phyloP scores from a whole-genome alignment of 53 echinoderm and acorn worm genomes.

The Luidia sarsii region DNA sequence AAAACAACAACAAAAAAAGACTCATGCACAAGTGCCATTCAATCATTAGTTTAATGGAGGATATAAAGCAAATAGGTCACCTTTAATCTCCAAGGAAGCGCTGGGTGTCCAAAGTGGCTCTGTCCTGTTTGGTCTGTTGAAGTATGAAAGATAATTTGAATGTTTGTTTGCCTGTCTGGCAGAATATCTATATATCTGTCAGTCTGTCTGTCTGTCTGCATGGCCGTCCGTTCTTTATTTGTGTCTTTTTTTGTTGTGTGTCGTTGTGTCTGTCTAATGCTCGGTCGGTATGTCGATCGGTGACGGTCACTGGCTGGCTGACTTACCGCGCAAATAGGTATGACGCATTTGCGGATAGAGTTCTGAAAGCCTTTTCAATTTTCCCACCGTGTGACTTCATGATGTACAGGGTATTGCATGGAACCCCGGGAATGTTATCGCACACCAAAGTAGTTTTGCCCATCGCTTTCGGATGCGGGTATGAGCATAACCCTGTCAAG shows the following conservation, averaged over 20 bases:
- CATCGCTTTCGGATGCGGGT: conserved; percentile 18
- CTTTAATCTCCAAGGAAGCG: conserved; percentile 1
- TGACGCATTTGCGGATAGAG: not conserved
- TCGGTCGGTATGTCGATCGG: too few species aligned
- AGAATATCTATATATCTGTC: not conserved
- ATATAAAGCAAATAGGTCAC: too few species aligned
- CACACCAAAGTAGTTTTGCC: conserved; percentile 4
- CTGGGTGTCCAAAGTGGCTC: not conserved
- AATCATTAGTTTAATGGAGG: too few species aligned
- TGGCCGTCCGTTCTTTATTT: too few species aligned
- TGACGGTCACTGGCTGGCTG: not conserved
- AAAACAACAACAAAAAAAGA: too few species aligned
- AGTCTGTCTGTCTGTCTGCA: too few species aligned
- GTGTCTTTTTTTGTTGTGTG: too few species aligned
- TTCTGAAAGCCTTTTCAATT: not conserved
- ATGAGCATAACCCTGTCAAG: conserved; percentile 10
- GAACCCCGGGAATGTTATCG: not conserved
- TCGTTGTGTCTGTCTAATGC: too few species aligned
- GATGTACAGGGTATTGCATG: not conserved
- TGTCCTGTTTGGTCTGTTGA: conserved; percentile 7
- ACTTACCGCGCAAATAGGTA: conserved; percentile 24
- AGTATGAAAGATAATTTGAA: not conserved
- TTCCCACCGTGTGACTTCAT: not conserved
- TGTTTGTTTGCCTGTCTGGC: not conserved
- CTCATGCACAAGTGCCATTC: too few species aligned